Base-by-base conservation (phyloP, 2,113 vertebrate genomes). In the Aspiorhynchus laticeps region DNA sequence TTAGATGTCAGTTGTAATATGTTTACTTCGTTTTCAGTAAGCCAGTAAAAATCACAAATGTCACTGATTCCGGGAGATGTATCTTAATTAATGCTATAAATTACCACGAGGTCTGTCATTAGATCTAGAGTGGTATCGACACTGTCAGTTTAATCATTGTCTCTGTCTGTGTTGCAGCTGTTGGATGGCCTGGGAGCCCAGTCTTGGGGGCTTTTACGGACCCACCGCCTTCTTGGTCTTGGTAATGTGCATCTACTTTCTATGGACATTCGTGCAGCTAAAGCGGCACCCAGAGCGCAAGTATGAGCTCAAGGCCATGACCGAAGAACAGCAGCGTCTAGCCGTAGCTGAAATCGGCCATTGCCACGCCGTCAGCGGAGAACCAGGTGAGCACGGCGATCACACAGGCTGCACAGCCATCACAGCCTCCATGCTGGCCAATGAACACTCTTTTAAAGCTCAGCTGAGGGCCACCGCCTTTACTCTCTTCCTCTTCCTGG, bases 371-470 rank as follows among this genome's bases (percentile, higher is more conserved):
- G 83, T 84, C 51, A 81, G 69, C 11, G 87, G 69, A 69, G 87
- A 88, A 83, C 85, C 24, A 83, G 92, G 63, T 71, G 74, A 76
- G 46, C 89, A 87, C 4, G 89, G 77, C 89, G 6, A 88, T 36
- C 90, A 86, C 63, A 69, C 87, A 5, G 84, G 87, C 94, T 97
- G 80, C 93, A 97, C 84, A 94, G 96, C 90, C 95, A 96, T 91
- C 95, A 97, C 94, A 83, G 96, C 95, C 87, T 91, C 36, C 90
- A 92, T 86, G 91, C 91, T 99, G 93, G 97, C 97, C 93, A 99
- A 99, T 0, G 98, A 99, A 93, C 98, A 99, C 94, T 99, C 98
- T 0, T 97, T 99, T 89, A 96, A 96, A 92, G 98, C 98, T 90
- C 98, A 99, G 93, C 94, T 99, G 67, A 94, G 97, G 85, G 96